Evolutionary conservation across 1,140 invertebrate genomes (phyloP).

Genomic region (Conus ventricosus): DNA sequence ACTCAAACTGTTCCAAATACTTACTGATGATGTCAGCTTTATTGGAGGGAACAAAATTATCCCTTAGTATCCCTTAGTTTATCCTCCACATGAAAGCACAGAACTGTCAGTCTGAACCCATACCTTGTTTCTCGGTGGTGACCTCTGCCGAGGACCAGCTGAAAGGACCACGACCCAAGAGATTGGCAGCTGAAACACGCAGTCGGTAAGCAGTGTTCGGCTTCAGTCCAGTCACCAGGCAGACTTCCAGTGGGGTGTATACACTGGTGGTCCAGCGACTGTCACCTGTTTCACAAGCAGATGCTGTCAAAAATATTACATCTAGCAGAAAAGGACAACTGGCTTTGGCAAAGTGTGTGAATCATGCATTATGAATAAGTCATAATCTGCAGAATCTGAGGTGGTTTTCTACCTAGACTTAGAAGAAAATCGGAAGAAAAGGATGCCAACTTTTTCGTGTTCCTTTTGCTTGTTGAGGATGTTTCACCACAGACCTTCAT

Average conservation of each 20-base stretch:
- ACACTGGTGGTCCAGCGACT: slow-evolving; percentile 90
- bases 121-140: slow-evolving; percentile 63
- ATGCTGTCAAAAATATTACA: not conserved
- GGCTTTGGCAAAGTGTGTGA: too few species aligned
- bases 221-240: slow-evolving; percentile 85
- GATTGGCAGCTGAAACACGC: slow-evolving; percentile 90
- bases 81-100: not conserved
- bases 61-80: not conserved
- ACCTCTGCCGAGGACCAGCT: slow-evolving; percentile 74
- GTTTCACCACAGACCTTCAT: too few species aligned
- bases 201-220: slow-evolving; percentile 91
- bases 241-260: slow-evolving; percentile 95
- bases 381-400: too few species aligned
- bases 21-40: not conserved
- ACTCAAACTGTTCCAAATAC: too few species aligned
- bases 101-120: not conserved
- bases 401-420: too few species aligned
- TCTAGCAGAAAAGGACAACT: too few species aligned
- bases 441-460: too few species aligned
- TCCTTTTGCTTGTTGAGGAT: too few species aligned
- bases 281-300: slow-evolving; percentile 76
- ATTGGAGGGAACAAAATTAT: not conserved
- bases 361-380: too few species aligned
- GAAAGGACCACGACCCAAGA: slow-evolving; percentile 83
- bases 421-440: too few species aligned